Evolutionary conservation across 2,113 vertebrate species (phyloP).

Genomic region (Eulemur macaco): DNA sequence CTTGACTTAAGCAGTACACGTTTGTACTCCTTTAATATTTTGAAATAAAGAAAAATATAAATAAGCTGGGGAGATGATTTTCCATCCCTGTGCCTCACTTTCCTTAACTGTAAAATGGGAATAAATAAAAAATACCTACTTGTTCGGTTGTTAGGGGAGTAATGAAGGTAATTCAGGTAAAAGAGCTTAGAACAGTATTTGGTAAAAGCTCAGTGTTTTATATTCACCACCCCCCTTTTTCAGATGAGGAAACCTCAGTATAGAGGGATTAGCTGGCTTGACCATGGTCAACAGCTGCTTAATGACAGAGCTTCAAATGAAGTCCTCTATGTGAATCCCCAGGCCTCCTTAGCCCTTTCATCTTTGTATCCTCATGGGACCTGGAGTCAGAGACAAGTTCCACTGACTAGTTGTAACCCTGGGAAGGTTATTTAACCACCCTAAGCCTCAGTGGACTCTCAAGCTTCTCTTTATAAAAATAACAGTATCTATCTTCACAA

Average conservation of each 20-base stretch:
- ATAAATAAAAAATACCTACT: slow-evolving; percentile 9
- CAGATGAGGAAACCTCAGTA: neutral
- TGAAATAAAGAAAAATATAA: neutral
- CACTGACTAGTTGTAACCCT: neutral
- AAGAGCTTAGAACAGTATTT: neutral
- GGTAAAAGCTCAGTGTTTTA: neutral
- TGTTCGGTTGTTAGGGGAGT: neutral
- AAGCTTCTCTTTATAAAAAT: slow-evolving; percentile 23
- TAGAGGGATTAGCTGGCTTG: neutral
- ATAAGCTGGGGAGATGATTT: neutral
- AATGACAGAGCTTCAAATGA: neutral
- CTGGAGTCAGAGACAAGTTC: neutral
- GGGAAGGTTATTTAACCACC: neutral
- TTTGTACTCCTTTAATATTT: too few relatives aligned
- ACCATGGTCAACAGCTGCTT: neutral
- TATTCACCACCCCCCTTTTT: neutral
- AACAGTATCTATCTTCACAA: neutral
- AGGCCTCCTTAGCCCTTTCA: neutral
- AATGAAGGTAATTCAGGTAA: slow-evolving; percentile 30
- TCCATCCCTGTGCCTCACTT: slow-evolving; percentile 24
- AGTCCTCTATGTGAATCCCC: neutral
- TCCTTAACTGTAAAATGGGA: neutral
- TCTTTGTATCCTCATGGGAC: neutral
- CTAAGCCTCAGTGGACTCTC: neutral
- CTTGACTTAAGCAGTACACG: too few relatives aligned